Evolutionary conservation across 1,140 invertebrate genomes (phyloP), one percentile per base, ranked within the genome.

Genomic region (Zaprionus vittiger): DNA sequence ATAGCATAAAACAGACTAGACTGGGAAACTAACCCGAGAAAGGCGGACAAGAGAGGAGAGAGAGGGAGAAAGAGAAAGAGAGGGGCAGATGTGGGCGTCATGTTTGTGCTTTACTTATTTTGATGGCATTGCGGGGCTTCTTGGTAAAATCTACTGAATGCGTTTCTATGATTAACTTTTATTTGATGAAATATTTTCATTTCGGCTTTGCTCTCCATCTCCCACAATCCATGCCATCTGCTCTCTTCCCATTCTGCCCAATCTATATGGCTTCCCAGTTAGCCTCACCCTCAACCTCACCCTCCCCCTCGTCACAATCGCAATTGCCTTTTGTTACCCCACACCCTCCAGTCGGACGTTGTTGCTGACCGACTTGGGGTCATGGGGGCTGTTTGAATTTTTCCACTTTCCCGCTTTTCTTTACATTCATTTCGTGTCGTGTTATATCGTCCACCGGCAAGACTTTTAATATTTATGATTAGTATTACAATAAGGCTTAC

Each of bases 131-230:
- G 74, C 54, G 55, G 44, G 74, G 74, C 74, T 77, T 77, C 74
- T 17, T 26, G 62, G 69, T 56, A 73, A 73, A 77, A 77, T 77
- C 69, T 66, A 77, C 57, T 77, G 74, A 77, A 77, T 77, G 74
- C 74, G 56, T 77, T 73, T 77, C 74, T 63, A 77, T 77, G 74
- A 77, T 77, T 77, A 77, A 77, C 69, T 73, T 77, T 67, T 57
- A 73, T 77, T 73, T 73, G 70, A 77, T 77, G 62, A 77, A 77
- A 73, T 77, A 73, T 73, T 77, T 77, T 77, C 70, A 67, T 73
- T 67, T 77, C 47, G 56, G 38, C 47, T 73, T 67, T 73, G 15
- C 31, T 38, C 12, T 34, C 41, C 67, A 61, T 70, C 15, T 47
- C n/a, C 41, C 47, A 49, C 47, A 49, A 49, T 49, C 20, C 68